Evolutionary conservation across 2,797 vertebrate species (phyloP).

Genomic region (Helicolenus hilgendorfi): DNA sequence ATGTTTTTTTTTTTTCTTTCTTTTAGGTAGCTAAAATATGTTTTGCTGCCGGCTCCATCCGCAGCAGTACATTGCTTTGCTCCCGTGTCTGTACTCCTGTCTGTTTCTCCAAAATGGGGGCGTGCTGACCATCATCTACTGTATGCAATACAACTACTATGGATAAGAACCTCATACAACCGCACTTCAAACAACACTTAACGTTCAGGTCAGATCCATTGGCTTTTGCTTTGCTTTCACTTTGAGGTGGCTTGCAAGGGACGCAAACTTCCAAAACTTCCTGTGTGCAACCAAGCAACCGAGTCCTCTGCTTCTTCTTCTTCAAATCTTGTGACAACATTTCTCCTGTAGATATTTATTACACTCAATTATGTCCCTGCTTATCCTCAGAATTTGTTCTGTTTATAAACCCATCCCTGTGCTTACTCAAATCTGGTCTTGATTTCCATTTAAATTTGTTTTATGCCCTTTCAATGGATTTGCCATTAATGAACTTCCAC

Average conservation of each 20-base stretch:
- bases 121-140: too few species aligned
- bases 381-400: not conserved
- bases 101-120: too few species aligned
- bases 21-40: too few species aligned
- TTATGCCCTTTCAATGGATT: conserved; percentile 20
- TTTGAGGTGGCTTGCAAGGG: not conserved
- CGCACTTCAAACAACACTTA: too few species aligned
- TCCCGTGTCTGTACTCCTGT: too few species aligned
- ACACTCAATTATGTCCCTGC: not conserved
- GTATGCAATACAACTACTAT: too few species aligned
- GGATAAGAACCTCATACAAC: too few species aligned
- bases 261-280: not conserved
- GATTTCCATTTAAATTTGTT: conserved; percentile 33
- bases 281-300: not conserved
- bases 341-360: not conserved
- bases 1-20: too few species aligned
- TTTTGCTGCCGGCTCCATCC: too few species aligned
- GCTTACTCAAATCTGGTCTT: conserved; percentile 4
- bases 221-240: not conserved
- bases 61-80: too few species aligned
- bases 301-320: too few species aligned
- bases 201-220: not conserved
- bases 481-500: conserved; percentile 21
- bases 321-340: not conserved
- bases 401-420: not conserved